Evolutionary conservation across 2,797 vertebrate species (phyloP), one percentile per base, ranked within the genome.

Genomic region (Enteromius anoplus): DNA sequence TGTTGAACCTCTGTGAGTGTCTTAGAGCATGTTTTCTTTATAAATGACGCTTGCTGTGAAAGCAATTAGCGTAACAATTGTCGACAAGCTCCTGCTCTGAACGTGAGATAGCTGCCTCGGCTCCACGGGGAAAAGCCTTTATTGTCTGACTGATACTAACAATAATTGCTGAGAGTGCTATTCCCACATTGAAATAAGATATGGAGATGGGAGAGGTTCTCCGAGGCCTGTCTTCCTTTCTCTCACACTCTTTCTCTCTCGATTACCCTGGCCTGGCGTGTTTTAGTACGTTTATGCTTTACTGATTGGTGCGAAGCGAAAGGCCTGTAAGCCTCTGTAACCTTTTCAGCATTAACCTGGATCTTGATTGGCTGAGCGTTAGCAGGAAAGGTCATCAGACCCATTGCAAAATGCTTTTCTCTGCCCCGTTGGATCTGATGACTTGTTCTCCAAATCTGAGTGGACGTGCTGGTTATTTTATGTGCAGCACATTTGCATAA

Each of bases 61-160:
- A 93, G 93, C 92, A 95, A 94, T 94, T 94, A 95, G 91, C 70
- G 82, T 87, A 93, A 93, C 92, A 91, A 92, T 94, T 93, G 93
- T 93, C 91, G 88, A 93, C 93, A 92, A 90, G 91, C 90, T 91
- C 91, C 88, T 92, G 85, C 89, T 90, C 90, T 89, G 89, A 86
- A 90, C 89, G 89, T 89, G 90, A 84, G 73, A 91, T 89, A 89
- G 88, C 83, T 91, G 91, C 90, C 89, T 89, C 87, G 83, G 89
- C 92, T 93, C 93, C 87, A 89, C 91, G 84, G 93, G 93, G 92
- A 94, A 92, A 91, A 90, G 88, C 90, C 90, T 92, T 92, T 90
- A 90, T 89, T 90, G 91, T 89, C 89, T 88, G 88, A 92, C 91
- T 88, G 88, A 93, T 88, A 89, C 91, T 89, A 89, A 91, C 91